Percentiles rank a stretch among this genome's conserved stretches.
phyloP scores from a whole-genome alignment of 1,140 invertebrate genomes.

The Sitobion miscanthi region DNA sequence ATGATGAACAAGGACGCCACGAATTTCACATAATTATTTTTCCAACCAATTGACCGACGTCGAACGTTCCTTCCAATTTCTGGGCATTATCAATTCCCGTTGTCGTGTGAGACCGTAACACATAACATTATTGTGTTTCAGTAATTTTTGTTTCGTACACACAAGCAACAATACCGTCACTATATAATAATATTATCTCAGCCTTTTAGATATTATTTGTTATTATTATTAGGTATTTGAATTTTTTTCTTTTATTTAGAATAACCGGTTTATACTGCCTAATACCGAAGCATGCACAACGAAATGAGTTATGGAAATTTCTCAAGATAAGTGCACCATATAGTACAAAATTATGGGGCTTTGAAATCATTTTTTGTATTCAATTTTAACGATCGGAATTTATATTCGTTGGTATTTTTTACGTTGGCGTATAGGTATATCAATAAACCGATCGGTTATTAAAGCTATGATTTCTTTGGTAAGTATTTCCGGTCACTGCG shows the following conservation, averaged over 20 bases:
- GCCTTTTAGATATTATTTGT: not conserved
- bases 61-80: not conserved
- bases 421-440: not conserved
- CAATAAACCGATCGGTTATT: not conserved
- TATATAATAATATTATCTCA: not conserved
- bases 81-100: not conserved
- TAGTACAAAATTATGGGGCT: not conserved
- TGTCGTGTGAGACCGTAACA: not conserved
- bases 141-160: not conserved
- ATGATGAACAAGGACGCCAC: no score
- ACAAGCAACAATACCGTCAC: not conserved
- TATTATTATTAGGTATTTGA: not conserved
- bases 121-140: not conserved
- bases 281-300: not conserved
- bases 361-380: conserved; percentile 16
- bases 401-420: not conserved
- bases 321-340: not conserved
- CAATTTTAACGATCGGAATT: not conserved
- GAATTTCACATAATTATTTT: not conserved
- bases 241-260: not conserved
- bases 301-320: not conserved
- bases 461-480: not conserved
- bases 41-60: not conserved
- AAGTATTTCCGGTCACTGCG: no score
- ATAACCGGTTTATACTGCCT: not conserved